These are phyloP conservation scores for Eristalis pertinax DNA, from an alignment of 2,888 invertebrate genomes.

Conservation along the genomic window DNA sequence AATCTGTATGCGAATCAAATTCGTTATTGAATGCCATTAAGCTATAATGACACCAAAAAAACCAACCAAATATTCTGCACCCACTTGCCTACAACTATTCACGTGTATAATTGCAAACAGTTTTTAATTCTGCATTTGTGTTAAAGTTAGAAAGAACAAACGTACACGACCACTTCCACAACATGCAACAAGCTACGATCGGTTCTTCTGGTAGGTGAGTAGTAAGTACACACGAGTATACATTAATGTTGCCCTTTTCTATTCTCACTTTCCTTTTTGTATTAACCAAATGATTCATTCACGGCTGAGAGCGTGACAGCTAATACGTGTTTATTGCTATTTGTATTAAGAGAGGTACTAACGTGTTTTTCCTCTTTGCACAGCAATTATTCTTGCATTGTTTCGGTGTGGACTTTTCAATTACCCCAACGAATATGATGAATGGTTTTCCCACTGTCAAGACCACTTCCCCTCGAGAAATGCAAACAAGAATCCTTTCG, in stretches of 20 bases:
- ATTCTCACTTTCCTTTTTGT: background rate
- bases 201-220: background rate
- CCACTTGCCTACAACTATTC: too few relatives aligned
- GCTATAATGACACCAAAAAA: too few relatives aligned
- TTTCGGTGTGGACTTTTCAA: background rate
- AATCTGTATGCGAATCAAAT: too few relatives aligned
- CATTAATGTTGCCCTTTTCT: background rate
- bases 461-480: background rate
- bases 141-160: too few relatives aligned
- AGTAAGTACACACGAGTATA: background rate
- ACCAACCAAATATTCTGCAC: too few relatives aligned
- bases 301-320: background rate
- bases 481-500: slow-evolving; percentile 11
- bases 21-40: too few relatives aligned
- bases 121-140: too few relatives aligned
- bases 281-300: background rate
- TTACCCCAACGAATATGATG: background rate
- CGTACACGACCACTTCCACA: too few relatives aligned
- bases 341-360: background rate
- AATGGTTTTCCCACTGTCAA: slow-evolving; percentile 15
- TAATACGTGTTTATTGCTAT: background rate
- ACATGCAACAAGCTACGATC: background rate
- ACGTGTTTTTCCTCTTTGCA: background rate
- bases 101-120: too few relatives aligned
- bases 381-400: background rate